A percentile compares a stretch with the other conserved stretches of the same genome.
phyloP scores from a whole-genome alignment of 2,113 vertebrate species.

The Bambusicola thoracicus region DNA sequence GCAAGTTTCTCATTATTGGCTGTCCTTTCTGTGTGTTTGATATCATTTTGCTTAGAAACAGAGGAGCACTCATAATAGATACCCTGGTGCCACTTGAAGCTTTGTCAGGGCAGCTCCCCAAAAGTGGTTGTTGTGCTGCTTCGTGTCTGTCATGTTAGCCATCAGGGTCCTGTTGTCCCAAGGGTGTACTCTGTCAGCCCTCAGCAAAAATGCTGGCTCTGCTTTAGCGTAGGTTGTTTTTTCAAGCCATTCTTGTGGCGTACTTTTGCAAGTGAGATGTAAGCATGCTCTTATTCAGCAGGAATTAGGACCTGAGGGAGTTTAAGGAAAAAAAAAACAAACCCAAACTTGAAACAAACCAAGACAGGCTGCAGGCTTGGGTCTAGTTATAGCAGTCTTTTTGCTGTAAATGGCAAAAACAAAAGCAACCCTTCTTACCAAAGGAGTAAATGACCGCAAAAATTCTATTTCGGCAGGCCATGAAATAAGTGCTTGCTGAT shows the following conservation, averaged over 20 bases:
- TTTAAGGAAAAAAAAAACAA: background rate
- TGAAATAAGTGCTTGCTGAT: background rate
- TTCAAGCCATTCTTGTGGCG: background rate
- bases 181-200: background rate
- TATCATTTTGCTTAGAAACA: slow-evolving; percentile 70
- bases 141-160: background rate
- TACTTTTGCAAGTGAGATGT: background rate
- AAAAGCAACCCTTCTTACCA: background rate
- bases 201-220: background rate
- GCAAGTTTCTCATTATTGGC: slow-evolving; percentile 73
- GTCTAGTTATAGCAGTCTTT: background rate
- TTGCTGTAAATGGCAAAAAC: background rate
- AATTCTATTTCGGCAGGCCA: background rate
- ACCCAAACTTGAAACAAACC: background rate
- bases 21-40: slow-evolving; percentile 65
- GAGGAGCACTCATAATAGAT: slow-evolving; percentile 58
- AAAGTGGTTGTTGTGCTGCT: slow-evolving; percentile 50
- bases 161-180: slow-evolving; percentile 22
- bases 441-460: background rate
- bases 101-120: slow-evolving; percentile 64
- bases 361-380: background rate
- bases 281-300: background rate
- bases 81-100: slow-evolving; percentile 61
- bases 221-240: background rate
- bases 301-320: background rate